Conservation (phyloP, 2,888 invertebrate species). For the Mythimna impura region DNA sequence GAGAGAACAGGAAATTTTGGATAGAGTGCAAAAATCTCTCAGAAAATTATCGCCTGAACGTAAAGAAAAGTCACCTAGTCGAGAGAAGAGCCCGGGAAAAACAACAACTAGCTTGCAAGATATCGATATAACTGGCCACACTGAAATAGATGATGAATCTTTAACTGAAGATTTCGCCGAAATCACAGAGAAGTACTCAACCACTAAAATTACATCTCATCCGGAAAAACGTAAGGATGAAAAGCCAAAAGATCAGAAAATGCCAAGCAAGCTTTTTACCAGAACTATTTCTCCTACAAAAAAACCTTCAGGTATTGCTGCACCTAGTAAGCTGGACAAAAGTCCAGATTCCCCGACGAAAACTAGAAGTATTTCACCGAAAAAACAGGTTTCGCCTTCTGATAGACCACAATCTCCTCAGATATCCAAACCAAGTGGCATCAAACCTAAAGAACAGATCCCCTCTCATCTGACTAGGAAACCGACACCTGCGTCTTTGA, state of each 20-base stretch:
- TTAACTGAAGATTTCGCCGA: constrained; percentile 57
- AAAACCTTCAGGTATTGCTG: constrained; percentile 67
- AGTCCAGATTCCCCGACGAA: constrained; percentile 74
- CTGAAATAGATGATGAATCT: constrained; percentile 48
- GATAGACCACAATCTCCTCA: constrained; percentile 84
- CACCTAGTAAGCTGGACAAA: constrained; percentile 69
- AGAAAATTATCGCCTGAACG: constrained; percentile 84
- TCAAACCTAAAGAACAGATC: constrained; percentile 78
- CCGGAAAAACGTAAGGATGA: constrained; percentile 64
- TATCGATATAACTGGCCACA: constrained; percentile 70
- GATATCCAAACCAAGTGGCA: constrained; percentile 75
- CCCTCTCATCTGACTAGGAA: constrained; percentile 74
- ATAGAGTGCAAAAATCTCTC: constrained; percentile 82
- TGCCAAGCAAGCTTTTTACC: constrained; percentile 73
- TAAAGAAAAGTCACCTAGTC: constrained; percentile 75
- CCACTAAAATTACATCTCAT: constrained; percentile 46
- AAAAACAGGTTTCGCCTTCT: constrained; percentile 74
- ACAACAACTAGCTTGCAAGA: constrained; percentile 76
- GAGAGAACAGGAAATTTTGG: constrained; percentile 82
- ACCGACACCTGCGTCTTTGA: constrained; percentile 74
- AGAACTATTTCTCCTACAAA: constrained; percentile 83
- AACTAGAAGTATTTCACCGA: constrained; percentile 82
- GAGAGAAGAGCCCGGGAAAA: constrained; percentile 77
- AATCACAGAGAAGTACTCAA: constrained; percentile 58
- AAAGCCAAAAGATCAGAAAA: constrained; percentile 72